phyloP scores from a whole-genome alignment of 2,113 vertebrate genomes.

The Aramus guarauna region DNA sequence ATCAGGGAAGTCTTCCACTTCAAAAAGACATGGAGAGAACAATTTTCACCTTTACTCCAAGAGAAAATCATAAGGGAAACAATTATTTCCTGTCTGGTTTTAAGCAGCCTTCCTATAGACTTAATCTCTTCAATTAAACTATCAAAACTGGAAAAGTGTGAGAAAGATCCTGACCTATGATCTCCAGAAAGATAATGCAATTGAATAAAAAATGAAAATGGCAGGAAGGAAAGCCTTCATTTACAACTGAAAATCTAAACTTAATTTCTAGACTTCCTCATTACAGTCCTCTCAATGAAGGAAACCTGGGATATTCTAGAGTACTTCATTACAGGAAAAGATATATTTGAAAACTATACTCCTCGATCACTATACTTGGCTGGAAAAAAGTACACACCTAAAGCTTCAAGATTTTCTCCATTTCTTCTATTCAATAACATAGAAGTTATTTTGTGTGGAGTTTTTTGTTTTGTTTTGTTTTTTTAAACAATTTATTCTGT shows the following conservation, averaged over 20 bases:
- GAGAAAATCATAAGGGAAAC: background rate
- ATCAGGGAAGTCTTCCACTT: background rate
- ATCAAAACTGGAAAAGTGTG: background rate
- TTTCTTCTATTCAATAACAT: background rate
- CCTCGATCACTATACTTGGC: background rate
- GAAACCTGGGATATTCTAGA: background rate
- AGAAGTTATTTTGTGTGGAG: background rate
- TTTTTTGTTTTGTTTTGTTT: too few species aligned
- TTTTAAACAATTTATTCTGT: background rate
- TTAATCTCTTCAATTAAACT: background rate
- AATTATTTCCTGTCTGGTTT: background rate
- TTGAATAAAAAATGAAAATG: background rate
- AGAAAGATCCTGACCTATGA: background rate
- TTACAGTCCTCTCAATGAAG: background rate
- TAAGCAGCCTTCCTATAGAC: background rate
- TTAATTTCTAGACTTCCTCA: background rate
- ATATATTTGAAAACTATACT: background rate
- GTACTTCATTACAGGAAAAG: background rate
- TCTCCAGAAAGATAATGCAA: background rate
- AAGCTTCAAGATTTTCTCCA: background rate
- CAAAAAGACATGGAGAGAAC: background rate
- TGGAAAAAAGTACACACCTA: background rate
- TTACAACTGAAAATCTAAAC: background rate
- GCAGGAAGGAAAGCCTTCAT: background rate
- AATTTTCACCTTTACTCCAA: background rate